Percentiles rank a stretch among this genome's conserved stretches.
phyloP scores from a whole-genome alignment of 1,140 invertebrate genomes.

The Scaptomyza graminum region DNA sequence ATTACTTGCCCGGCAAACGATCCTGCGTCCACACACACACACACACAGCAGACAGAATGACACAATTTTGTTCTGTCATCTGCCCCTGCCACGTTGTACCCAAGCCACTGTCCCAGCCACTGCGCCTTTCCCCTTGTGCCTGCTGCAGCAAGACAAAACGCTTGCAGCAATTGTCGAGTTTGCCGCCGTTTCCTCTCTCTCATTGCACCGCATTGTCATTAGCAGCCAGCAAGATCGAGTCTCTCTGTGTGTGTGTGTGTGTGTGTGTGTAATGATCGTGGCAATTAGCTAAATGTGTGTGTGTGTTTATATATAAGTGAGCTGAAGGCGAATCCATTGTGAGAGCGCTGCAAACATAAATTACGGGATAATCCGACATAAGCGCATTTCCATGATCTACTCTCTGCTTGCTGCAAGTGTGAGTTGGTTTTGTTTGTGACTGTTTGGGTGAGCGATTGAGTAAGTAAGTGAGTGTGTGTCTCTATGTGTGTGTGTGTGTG shows the following conservation, averaged over 20 bases:
- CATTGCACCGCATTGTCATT: slow-evolving; percentile 69
- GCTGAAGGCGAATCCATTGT: slow-evolving; percentile 69
- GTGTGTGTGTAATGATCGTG: slow-evolving; percentile 66
- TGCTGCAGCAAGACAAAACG: slow-evolving; percentile 37
- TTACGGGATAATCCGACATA: slow-evolving; percentile 81
- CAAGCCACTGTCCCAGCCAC: slow-evolving; percentile 1
- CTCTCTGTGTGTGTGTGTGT: slow-evolving; percentile 14
- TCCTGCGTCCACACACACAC: slow-evolving; percentile 47
- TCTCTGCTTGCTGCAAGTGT: slow-evolving; percentile 24
- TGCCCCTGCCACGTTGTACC: slow-evolving; percentile 43
- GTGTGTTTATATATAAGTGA: slow-evolving; percentile 10
- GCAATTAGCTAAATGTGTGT: slow-evolving; percentile 63
- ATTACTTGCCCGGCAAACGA: slow-evolving; percentile 40
- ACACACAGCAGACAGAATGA: slow-evolving; percentile 51
- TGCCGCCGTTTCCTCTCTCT: slow-evolving; percentile 49
- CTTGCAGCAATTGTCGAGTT: slow-evolving; percentile 45
- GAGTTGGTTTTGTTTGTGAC: neutral
- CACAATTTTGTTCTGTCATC: slow-evolving; percentile 82
- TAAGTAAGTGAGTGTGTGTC: slow-evolving; percentile 13
- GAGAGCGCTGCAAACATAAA: slow-evolving; percentile 69
- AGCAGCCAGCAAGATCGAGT: slow-evolving; percentile 46
- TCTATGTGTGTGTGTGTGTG: slow-evolving; percentile 24
- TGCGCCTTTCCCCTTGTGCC: slow-evolving; percentile 5
- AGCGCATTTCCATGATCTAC: slow-evolving; percentile 78
- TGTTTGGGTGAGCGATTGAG: neutral